Conservation (phyloP, 1,140 invertebrate genomes). For the Temnothorax longispinosus region DNA sequence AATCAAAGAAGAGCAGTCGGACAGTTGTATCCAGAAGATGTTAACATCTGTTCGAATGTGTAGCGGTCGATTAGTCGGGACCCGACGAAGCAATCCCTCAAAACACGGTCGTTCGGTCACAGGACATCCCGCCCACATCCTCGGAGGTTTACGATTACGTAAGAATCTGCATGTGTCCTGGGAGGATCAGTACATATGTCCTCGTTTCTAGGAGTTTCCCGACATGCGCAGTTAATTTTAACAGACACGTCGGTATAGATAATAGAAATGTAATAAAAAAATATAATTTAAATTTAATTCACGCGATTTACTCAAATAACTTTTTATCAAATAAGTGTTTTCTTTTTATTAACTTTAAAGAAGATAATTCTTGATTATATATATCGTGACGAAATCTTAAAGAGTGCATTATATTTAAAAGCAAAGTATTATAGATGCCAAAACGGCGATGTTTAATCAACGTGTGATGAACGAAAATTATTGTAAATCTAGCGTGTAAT, state of each 20-base stretch:
- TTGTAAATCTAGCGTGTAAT: neutral
- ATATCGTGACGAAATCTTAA: neutral
- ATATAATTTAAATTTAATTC: neutral
- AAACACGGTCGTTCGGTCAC: constrained; percentile 50
- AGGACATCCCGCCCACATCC: constrained; percentile 79
- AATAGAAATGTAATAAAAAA: neutral
- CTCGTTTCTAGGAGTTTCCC: constrained; percentile 13
- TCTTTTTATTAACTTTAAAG: neutral
- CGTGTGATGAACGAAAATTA: neutral
- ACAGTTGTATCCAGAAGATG: constrained; percentile 62
- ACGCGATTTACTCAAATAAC: neutral
- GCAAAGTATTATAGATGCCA: neutral
- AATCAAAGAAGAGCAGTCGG: constrained; percentile 56
- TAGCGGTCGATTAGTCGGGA: constrained; percentile 75
- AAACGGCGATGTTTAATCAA: neutral
- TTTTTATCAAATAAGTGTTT: neutral
- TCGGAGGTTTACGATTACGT: constrained; percentile 79
- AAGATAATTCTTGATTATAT: neutral
- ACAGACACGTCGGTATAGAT: neutral
- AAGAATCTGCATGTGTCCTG: constrained; percentile 75
- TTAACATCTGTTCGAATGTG: constrained; percentile 78
- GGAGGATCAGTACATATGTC: constrained; percentile 59
- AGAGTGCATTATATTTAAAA: neutral
- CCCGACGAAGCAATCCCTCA: constrained; percentile 35
- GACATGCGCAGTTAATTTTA: neutral